Evolutionary conservation across 2,797 vertebrate species (phyloP).

Genomic region (Arctocebus calabarensis): DNA sequence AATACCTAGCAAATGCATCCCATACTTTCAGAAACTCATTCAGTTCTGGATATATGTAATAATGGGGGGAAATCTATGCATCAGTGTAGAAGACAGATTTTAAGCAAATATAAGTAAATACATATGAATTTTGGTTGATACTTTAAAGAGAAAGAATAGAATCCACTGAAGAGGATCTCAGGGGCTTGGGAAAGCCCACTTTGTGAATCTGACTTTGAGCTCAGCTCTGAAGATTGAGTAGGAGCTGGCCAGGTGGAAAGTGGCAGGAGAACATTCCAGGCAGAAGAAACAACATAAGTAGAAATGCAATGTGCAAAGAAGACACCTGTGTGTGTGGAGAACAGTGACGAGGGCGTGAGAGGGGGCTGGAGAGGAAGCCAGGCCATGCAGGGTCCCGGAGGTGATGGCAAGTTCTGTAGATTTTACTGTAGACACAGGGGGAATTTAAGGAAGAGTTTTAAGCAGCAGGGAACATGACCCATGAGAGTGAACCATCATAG

Average conservation of each 20-base stretch:
- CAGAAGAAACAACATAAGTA: background rate
- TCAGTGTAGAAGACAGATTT: background rate
- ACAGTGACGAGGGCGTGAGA: background rate
- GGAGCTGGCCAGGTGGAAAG: background rate
- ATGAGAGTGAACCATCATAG: background rate
- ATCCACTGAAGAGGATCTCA: background rate
- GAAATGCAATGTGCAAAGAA: background rate
- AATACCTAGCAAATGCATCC: background rate
- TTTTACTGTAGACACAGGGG: background rate
- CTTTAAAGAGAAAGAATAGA: background rate
- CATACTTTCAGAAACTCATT: background rate
- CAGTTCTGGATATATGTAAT: background rate
- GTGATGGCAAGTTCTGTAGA: background rate
- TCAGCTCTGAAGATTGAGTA: background rate
- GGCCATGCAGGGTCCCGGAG: too few relatives aligned
- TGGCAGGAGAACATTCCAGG: background rate
- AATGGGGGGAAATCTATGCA: background rate
- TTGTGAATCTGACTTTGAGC: background rate
- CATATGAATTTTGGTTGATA: background rate
- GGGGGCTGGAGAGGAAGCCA: background rate
- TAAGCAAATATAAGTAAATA: background rate
- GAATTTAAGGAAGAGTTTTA: background rate
- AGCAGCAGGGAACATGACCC: background rate
- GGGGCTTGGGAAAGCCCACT: background rate
- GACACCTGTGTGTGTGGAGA: background rate